Conservation (phyloP, 2,888 invertebrate species). For the Drosophila incognita region DNA sequence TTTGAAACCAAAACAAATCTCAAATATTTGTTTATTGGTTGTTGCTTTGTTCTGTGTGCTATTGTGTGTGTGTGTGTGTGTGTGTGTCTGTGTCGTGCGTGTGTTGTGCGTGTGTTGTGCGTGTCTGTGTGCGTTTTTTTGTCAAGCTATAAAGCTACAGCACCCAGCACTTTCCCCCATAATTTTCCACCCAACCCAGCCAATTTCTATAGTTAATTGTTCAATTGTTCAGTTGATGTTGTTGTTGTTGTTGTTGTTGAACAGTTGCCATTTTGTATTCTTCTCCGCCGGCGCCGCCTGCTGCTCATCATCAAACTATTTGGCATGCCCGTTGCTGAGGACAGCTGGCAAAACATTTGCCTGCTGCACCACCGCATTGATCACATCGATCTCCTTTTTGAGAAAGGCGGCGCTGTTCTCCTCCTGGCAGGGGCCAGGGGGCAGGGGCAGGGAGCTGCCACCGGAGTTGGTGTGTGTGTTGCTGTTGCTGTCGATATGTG, state of each 20-base stretch:
- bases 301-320: slow-evolving; percentile 66
- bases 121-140: not conserved
- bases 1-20: slow-evolving; percentile 26
- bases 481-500: slow-evolving; percentile 42
- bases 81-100: slow-evolving; percentile 11
- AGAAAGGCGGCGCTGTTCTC: slow-evolving; percentile 76
- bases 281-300: not conserved
- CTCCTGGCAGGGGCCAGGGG: slow-evolving; percentile 36
- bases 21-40: not conserved
- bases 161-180: not conserved
- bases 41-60: slow-evolving; percentile 8
- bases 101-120: slow-evolving; percentile 7
- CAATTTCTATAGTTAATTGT: slow-evolving; percentile 1
- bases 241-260: not conserved
- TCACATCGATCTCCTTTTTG: slow-evolving; percentile 85
- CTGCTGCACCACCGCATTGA: slow-evolving; percentile 85
- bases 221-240: slow-evolving; percentile 26
- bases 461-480: slow-evolving; percentile 1
- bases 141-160: slow-evolving; percentile 3
- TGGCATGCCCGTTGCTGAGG: slow-evolving; percentile 85
- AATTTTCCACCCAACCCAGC: slow-evolving; percentile 12
- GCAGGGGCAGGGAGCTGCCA: slow-evolving; percentile 1
- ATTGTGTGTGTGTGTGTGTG: slow-evolving; percentile 9
- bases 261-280: slow-evolving; percentile 25
- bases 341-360: slow-evolving; percentile 85